Base-by-base conservation (phyloP, 2,113 vertebrate genomes). In the Podocnemis expansa region DNA sequence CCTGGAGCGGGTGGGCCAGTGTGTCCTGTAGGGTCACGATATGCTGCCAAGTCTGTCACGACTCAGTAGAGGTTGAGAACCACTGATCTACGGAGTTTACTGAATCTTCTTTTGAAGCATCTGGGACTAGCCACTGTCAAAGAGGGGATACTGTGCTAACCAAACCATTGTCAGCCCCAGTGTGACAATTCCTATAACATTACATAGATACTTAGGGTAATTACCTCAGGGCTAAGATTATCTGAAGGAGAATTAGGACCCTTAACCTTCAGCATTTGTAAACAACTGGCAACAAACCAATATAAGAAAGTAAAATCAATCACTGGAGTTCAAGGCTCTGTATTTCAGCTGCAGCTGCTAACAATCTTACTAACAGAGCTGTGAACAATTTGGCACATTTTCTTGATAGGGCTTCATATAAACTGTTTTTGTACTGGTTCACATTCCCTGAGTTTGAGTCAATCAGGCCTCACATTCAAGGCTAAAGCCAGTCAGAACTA, bases 101-200 rank as follows among this genome's bases (percentile, higher is more conserved):
- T 3, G 3, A 0, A 16, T 41, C 60, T 54, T 34, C 1, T 5
- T 38, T 25, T 78, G 29, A 31, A 56, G 13, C 1, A 8, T 11
- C 5, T 55, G 27, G 60, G 4, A 80, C 17, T 47, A 89, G 49
- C 6, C 17, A 27, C 5, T 51, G 3, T 31, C 24, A 78, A 78
- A 16, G 38, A 82, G 4, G 93, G 25, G 47, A 88, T 3, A 55
- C 38, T 73, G 58, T 10, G 29, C 10, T 2, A 29, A 55, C 41
- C 22, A 27, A 21, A 90, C 5, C 2, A n/a, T 5, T 88, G 80
- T 78, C 0, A 0, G 25, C 9, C 60, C 51, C 47, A 63, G n/a
- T 51, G 84, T 4, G 22, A 0, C 16, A 91, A 84, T 54, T 87
- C 11, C 83, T 49, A 63, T 47, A 60, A 87, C 19, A 38, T 25